Evolutionary conservation across 2,888 invertebrate species (phyloP), one percentile per base, ranked within the genome.

Genomic region (Tinea pellionella): DNA sequence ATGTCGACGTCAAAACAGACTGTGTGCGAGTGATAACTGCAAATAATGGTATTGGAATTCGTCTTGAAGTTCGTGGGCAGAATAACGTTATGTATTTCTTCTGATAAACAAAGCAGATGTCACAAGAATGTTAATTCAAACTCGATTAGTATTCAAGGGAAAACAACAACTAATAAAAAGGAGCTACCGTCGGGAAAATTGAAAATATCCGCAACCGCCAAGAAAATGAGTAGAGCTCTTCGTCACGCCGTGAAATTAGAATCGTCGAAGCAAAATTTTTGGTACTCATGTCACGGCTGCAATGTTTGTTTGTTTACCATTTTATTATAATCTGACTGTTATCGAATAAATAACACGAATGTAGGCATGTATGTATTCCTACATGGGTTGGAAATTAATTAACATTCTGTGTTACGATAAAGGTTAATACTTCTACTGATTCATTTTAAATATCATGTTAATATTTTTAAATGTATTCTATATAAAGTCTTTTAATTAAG

Each of bases 181-280:
- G 75, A 75, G 77, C 74, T 72, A 70, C 78, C 77, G 75, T 73
- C 71, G 78, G 75, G 83, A 81, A 83, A 86, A 86, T 87, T 85
- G 86, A 87, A 86, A 87, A 85, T 84, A 83, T 83, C 84, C 85
- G 77, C 80, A 81, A 77, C 79, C 78, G 77, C 78, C 81, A 82
- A 75, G 82, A 80, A 84, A 84, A 84, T 84, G 79, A 80, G 80
- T 65, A 73, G 75, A 67, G 71, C 73, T 78, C 78, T 80, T 76
- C 78, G 77, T 82, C 80, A 80, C 80, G 75, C 74, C 76, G 77
- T 77, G 76, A 77, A 85, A 84, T 84, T 81, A 80, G 78, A 78
- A 77, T 75, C 68, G 73, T 71, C 70, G 42, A 41, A 1, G 18
- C 69, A 67, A 66, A 66, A 68, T 69, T 68, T 71, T 72, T 65